Evolutionary conservation across 2,888 invertebrate species (phyloP).

Genomic region (Electrophaes corylata): DNA sequence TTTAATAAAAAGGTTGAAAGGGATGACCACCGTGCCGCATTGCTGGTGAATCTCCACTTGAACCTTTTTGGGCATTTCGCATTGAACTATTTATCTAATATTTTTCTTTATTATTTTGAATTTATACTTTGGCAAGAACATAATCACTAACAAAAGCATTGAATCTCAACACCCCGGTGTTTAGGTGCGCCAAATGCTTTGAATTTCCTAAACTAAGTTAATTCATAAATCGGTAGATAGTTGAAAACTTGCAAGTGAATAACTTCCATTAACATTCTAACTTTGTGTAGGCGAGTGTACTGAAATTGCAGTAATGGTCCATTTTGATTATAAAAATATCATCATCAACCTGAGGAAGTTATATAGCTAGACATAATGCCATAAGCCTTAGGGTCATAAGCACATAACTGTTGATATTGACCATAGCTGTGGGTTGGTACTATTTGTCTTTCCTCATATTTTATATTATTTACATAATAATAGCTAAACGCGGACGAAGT

Average conservation of each 20-base stretch:
- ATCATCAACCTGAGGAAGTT: background rate
- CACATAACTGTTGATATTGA: no score
- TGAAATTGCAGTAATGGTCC: constrained; percentile 6
- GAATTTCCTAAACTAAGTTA: constrained; percentile 29
- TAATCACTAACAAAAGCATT: constrained; percentile 15
- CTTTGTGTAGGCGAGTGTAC: constrained; percentile 31
- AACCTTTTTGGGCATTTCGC: no score
- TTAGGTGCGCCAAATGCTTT: constrained; percentile 13
- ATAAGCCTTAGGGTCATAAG: no score
- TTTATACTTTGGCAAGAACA: background rate
- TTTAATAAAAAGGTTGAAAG: no score
- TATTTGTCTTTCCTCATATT: no score
- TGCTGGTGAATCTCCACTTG: no score
- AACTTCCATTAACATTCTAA: constrained; percentile 33
- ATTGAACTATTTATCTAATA: no score
- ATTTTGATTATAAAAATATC: background rate
- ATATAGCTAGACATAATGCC: no score
- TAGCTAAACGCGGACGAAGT: no score
- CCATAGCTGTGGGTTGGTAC: background rate
- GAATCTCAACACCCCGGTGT: constrained; percentile 12
- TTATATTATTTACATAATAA: no score
- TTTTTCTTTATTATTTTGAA: no score
- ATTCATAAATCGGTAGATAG: constrained; percentile 34
- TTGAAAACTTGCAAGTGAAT: constrained; percentile 34
- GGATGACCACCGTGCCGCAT: no score